phyloP scores from a whole-genome alignment of 2,888 invertebrate genomes.

The Masnerella sp. region DNA sequence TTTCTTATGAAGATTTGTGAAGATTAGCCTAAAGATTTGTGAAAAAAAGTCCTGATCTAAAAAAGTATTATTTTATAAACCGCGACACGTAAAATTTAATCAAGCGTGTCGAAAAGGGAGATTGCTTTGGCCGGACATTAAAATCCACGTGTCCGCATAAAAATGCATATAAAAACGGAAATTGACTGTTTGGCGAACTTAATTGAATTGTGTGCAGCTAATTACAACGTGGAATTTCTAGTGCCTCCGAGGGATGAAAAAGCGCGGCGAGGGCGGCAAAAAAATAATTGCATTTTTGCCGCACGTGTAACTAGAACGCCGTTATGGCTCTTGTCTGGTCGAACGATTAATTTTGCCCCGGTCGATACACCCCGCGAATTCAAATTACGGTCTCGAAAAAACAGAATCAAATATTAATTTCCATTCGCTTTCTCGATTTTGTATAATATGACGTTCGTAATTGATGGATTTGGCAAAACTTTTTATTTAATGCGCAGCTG shows the following conservation, averaged over 20 bases:
- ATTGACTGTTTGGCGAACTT: constrained; percentile 42
- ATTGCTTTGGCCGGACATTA: constrained; percentile 11
- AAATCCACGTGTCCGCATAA: constrained; percentile 24
- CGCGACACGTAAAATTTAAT: constrained; percentile 21
- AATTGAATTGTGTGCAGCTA: constrained; percentile 52
- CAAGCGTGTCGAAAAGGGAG: constrained; percentile 5
- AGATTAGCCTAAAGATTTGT: too few relatives aligned
- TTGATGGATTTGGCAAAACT: too few relatives aligned
- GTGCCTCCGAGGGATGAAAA: constrained; percentile 29
- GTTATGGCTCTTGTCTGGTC: constrained; percentile 35
- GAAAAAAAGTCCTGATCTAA: too few relatives aligned
- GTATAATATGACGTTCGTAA: too few relatives aligned
- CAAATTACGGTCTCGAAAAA: constrained; percentile 13
- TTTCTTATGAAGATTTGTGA: too few relatives aligned
- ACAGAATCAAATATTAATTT: constrained; percentile 22
- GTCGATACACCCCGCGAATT: constrained; percentile 10
- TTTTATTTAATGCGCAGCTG: too few relatives aligned
- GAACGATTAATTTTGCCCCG: constrained; percentile 40
- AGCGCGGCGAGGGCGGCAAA: neutral
- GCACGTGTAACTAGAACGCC: constrained; percentile 36
- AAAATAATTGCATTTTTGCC: constrained; percentile 31
- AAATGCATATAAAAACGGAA: constrained; percentile 27
- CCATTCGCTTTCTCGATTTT: too few relatives aligned
- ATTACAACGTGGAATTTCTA: constrained; percentile 45
- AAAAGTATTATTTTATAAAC: too few relatives aligned